Base-by-base conservation (phyloP, 1,140 invertebrate species). In the Trichonephila inaurata region DNA sequence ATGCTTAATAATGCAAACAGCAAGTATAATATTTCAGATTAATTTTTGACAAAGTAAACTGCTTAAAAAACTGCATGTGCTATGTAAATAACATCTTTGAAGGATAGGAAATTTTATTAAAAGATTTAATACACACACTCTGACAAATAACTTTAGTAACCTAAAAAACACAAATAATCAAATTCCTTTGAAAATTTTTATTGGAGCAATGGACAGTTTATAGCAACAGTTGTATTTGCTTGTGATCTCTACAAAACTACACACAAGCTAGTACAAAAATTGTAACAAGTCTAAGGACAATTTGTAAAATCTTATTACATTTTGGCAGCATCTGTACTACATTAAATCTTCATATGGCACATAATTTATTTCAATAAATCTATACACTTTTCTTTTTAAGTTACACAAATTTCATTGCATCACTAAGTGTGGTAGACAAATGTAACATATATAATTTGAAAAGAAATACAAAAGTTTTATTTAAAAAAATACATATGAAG, bases 201-300 rank as follows among this genome's bases (percentile, higher is more conserved):
- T 92, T 92, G 60, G 91, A 92, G 82, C 83, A 86, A 92, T 92
- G 91, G 91, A 92, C 91, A 92, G 91, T 92, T 92, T 28, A 81
- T 83, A 87, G 91, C 85, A 92, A 92, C 91, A 92, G 24, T 92
- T 92, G 81, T 92, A 92, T 92, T 92, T 92, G 91, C 91, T 87
- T 92, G 90, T 83, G 62, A 87, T 92, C 16, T 87, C 91, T 87
- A 92, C 83, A 91, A 62, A 72, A 87, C 83, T 92, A 92, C 91
- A 92, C 91, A 92, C 81, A 72, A 92, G 91, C 91, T 92, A 92
- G 91, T 92, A 92, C 91, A 92, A 92, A 92, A 92, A 40, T 58
- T 92, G 81, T 92, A 92, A 92, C 91, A 92, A 87, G 60, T 85
- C 90, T 92, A 92, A 87, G 21, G 82, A 92, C 58, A 87, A 87